phyloP scores from a whole-genome alignment of 2,113 vertebrate species.

The Nesogale talazaci region DNA sequence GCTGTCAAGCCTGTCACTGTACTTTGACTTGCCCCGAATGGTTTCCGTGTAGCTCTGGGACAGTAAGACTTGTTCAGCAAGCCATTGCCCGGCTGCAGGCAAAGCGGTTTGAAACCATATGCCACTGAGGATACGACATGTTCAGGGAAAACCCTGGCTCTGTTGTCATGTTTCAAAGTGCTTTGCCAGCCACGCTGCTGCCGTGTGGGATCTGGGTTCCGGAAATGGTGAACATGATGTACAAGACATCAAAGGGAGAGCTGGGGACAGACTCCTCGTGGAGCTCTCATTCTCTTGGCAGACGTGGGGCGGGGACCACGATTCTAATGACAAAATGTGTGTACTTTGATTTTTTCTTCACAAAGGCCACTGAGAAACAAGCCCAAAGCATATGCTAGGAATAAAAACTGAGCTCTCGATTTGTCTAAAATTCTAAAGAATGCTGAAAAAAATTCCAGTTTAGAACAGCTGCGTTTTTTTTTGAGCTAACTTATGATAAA shows the following conservation, averaged over 20 bases:
- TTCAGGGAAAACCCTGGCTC: not conserved
- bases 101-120: not conserved
- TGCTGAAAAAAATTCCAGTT: conserved; percentile 68
- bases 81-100: not conserved
- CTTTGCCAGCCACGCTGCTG: not conserved
- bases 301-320: not conserved
- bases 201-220: not conserved
- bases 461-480: conserved; percentile 72
- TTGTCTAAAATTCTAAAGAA: conserved; percentile 75
- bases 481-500: conserved; percentile 57
- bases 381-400: conserved; percentile 65
- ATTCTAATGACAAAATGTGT: conserved; percentile 26
- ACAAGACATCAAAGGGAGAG: not conserved
- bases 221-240: not conserved
- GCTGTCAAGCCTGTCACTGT: not conserved
- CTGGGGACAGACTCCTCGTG: not conserved
- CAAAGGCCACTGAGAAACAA: conserved; percentile 55
- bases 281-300: not conserved
- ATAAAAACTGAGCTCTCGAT: conserved; percentile 61
- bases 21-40: not conserved
- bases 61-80: not conserved
- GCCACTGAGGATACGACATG: not conserved
- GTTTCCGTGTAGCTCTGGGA: conserved; percentile 1
- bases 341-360: conserved; percentile 48
- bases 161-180: not conserved